A percentile compares a stretch with the other conserved stretches of the same genome.
phyloP scores from a whole-genome alignment of 1,140 invertebrate genomes.

The Meloidogyne exigua region DNA sequence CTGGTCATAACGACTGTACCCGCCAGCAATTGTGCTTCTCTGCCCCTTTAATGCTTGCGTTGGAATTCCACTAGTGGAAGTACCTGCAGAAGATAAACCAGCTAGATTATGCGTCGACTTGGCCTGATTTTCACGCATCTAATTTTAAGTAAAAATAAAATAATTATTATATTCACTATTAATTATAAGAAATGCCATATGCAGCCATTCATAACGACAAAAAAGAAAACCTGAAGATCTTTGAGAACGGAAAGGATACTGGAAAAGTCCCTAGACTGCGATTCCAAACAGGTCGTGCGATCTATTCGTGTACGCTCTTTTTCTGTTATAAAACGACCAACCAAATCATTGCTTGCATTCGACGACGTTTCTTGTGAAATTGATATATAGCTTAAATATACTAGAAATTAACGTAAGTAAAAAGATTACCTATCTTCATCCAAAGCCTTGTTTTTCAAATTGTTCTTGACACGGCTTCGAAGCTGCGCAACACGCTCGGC shows the following conservation, averaged over 20 bases:
- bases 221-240: slow-evolving; percentile 25
- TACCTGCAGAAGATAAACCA: not conserved
- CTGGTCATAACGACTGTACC: slow-evolving; percentile 60
- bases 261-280: slow-evolving; percentile 38
- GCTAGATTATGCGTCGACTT: not conserved
- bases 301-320: slow-evolving; percentile 41
- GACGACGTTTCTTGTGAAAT: slow-evolving; percentile 16
- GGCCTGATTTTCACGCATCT: slow-evolving; percentile 29
- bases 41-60: not conserved
- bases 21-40: not conserved
- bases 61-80: not conserved
- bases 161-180: too few species aligned
- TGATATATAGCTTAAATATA: slow-evolving; percentile 20
- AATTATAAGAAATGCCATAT: too few species aligned
- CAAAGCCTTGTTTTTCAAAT: slow-evolving; percentile 40
- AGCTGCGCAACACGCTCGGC: slow-evolving; percentile 49
- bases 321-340: slow-evolving; percentile 39
- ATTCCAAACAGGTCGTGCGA: slow-evolving; percentile 36
- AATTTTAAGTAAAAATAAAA: not conserved
- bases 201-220: not conserved
- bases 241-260: slow-evolving; percentile 30
- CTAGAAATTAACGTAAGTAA: not conserved
- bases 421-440: slow-evolving; percentile 32
- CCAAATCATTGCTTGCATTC: slow-evolving; percentile 31
- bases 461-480: slow-evolving; percentile 48